Percentiles rank a stretch among this genome's conserved stretches.
phyloP scores from a whole-genome alignment of 1,140 invertebrate species.

The Lerema accius region DNA sequence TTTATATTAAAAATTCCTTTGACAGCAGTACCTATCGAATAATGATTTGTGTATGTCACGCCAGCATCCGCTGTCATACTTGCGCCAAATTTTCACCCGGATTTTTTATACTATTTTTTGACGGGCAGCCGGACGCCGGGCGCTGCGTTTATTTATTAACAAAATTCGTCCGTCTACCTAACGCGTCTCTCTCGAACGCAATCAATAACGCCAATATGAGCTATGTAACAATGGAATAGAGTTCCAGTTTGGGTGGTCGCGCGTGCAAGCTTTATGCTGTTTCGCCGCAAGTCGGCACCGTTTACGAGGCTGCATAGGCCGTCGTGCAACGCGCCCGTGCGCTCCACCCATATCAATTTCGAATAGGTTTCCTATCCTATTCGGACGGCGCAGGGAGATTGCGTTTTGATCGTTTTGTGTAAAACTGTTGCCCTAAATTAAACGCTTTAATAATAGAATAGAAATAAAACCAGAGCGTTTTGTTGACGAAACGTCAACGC shows the following conservation, averaged over 20 bases:
- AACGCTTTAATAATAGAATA: constrained; percentile 81
- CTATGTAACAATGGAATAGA: constrained; percentile 45
- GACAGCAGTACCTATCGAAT: constrained; percentile 72
- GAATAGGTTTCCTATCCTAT: constrained; percentile 80
- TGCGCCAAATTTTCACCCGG: constrained; percentile 75
- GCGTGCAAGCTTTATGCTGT: constrained; percentile 45
- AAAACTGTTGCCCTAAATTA: constrained; percentile 81
- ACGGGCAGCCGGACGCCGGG: constrained; percentile 61
- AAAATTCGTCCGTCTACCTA: constrained; percentile 77
- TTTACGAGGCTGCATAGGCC: constrained; percentile 78
- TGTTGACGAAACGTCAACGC: constrained; percentile 65
- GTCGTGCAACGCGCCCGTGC: constrained; percentile 68
- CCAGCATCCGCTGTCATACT: constrained; percentile 73
- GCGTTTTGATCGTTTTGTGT: constrained; percentile 81
- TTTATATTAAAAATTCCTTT: constrained; percentile 81
- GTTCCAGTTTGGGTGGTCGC: constrained; percentile 40
- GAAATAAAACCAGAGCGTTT: constrained; percentile 69
- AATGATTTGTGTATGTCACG: constrained; percentile 77
- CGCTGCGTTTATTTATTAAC: constrained; percentile 81
- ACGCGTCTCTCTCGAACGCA: constrained; percentile 50
- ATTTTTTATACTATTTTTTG: constrained; percentile 71
- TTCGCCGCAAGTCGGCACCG: constrained; percentile 54
- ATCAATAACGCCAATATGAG: constrained; percentile 34
- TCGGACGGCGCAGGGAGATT: constrained; percentile 70
- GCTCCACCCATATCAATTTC: constrained; percentile 82